phyloP scores from a whole-genome alignment of 1,140 invertebrate species.

The Papilio glaucus region DNA sequence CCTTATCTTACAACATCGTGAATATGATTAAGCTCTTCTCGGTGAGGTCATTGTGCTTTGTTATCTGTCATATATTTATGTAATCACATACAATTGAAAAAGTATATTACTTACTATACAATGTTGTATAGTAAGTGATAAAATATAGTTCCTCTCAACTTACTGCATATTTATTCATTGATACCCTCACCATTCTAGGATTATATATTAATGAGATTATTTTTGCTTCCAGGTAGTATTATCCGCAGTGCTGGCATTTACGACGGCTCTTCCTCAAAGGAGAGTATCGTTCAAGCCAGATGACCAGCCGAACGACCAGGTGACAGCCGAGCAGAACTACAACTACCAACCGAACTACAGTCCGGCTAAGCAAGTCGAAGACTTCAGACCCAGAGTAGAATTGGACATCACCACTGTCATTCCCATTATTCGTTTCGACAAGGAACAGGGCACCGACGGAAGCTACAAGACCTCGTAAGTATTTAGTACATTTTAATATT shows the following conservation, averaged over 20 bases:
- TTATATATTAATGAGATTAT: background rate
- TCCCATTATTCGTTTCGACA: conserved; percentile 91
- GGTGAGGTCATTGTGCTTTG: conserved; percentile 62
- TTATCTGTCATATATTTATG: conserved; percentile 37
- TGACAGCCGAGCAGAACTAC: conserved; percentile 72
- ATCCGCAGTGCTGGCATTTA: conserved; percentile 62
- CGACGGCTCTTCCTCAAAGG: conserved; percentile 71
- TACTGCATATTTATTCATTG: background rate
- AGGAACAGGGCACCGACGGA: conserved; percentile 91
- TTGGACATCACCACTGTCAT: conserved; percentile 87
- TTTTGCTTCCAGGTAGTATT: conserved; percentile 65
- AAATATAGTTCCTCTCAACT: too few relatives aligned
- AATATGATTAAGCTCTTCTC: conserved; percentile 78
- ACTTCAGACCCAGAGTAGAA: conserved; percentile 72
- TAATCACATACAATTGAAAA: conserved; percentile 8
- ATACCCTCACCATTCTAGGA: background rate
- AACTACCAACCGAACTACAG: conserved; percentile 64
- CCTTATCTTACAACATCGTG: conserved; percentile 74
- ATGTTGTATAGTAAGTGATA: too few relatives aligned
- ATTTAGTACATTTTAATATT: too few relatives aligned
- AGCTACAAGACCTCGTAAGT: conserved; percentile 91
- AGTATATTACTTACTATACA: background rate
- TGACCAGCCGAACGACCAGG: conserved; percentile 59
- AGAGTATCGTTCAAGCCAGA: conserved; percentile 66
- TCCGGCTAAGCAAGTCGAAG: conserved; percentile 59